Conservation (phyloP, 1,140 invertebrate genomes). For the Popillia japonica region DNA sequence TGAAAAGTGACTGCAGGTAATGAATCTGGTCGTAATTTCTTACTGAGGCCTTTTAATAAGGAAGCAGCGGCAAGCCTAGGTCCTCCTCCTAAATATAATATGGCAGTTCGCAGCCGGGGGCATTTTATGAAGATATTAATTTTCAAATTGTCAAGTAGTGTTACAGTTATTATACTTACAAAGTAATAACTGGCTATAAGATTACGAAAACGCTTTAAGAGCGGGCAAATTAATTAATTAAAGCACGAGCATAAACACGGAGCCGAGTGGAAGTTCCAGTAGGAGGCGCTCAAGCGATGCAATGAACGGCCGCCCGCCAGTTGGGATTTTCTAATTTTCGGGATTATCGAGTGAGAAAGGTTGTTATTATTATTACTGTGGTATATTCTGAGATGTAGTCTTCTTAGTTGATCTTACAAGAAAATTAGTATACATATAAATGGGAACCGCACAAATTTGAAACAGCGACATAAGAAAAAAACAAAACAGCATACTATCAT, state of each 20-base stretch:
- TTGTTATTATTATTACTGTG: conserved; percentile 24
- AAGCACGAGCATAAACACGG: conserved; percentile 59
- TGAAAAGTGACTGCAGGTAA: conserved; percentile 37
- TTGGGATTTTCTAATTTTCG: conserved; percentile 38
- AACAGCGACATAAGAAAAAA: no score
- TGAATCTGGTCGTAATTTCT: conserved; percentile 34
- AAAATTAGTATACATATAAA: no score
- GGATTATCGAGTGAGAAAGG: conserved; percentile 24
- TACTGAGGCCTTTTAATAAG: conserved; percentile 52
- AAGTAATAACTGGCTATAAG: conserved; percentile 58
- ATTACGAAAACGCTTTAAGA: conserved; percentile 56
- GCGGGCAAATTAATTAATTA: conserved; percentile 60
- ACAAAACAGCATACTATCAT: no score
- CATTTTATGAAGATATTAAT: conserved; percentile 61
- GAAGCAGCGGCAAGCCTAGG: conserved; percentile 43
- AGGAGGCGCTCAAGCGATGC: conserved; percentile 1
- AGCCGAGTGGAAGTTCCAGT: conserved; percentile 48
- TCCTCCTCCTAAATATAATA: conserved; percentile 47
- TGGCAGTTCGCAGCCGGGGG: conserved; percentile 49
- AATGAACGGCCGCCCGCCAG: conserved; percentile 5
- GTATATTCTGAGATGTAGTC: background rate
- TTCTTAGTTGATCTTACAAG: background rate
- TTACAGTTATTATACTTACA: conserved; percentile 59
- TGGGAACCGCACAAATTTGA: no score
- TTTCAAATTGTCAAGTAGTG: conserved; percentile 59